Evolutionary conservation across 1,140 invertebrate species (phyloP).

Genomic region (Lasaia peninsularis): DNA sequence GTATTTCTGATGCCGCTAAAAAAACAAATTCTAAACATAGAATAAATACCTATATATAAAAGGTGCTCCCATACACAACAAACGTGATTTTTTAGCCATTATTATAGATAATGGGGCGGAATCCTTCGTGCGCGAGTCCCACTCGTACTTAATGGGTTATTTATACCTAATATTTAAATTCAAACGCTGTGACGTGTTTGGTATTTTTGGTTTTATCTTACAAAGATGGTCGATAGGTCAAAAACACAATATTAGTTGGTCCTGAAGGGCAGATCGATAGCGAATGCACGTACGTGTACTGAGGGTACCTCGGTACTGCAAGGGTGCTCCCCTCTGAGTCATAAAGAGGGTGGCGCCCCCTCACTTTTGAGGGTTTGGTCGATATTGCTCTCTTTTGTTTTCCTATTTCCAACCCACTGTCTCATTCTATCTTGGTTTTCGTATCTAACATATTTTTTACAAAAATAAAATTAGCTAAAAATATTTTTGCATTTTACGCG

Average conservation of each 20-base stretch:
- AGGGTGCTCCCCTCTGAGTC: conserved; percentile 71
- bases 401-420: conserved; percentile 50
- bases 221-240: conserved; percentile 20
- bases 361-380: conserved; percentile 70
- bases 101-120: too few relatives aligned
- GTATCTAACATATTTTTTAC: not conserved
- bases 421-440: conserved; percentile 29
- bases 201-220: not conserved
- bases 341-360: conserved; percentile 67
- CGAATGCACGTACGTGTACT: conserved; percentile 49
- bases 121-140: too few relatives aligned
- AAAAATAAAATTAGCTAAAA: too few relatives aligned
- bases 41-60: too few relatives aligned
- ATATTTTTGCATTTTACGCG: too few relatives aligned
- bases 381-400: conserved; percentile 72
- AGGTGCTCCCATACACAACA: too few relatives aligned
- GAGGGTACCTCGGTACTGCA: conserved; percentile 54
- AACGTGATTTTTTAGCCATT: too few relatives aligned
- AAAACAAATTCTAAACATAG: too few relatives aligned
- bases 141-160: not conserved
- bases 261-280: conserved; percentile 60
- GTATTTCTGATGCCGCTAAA: too few relatives aligned
- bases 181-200: too few relatives aligned
- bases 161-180: too few relatives aligned
- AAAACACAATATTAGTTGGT: conserved; percentile 28